These are phyloP conservation scores for Argyresthia goedartella DNA, from an alignment of 2,888 invertebrate species.

Conservation along the genomic window DNA sequence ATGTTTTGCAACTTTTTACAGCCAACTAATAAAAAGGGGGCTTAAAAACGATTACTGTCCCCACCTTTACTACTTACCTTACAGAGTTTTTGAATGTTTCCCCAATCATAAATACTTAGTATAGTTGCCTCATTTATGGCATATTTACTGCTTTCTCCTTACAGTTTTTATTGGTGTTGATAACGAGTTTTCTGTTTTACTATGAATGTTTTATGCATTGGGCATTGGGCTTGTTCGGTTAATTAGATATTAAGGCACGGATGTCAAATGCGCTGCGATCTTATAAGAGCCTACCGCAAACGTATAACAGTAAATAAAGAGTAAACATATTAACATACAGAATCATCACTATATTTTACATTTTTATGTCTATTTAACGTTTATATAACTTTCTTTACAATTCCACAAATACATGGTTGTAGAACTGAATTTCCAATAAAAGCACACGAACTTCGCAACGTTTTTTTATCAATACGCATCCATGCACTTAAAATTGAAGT, in stretches of 20 bases:
- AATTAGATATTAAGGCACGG: neutral
- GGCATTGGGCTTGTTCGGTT: neutral
- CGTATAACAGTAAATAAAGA: too few relatives aligned
- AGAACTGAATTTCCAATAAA: too few relatives aligned
- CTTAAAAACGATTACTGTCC: neutral
- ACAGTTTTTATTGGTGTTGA: conserved; percentile 35
- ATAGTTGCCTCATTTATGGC: conserved; percentile 2
- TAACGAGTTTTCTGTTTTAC: conserved; percentile 45
- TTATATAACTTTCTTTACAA: too few relatives aligned
- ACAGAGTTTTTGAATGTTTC: neutral
- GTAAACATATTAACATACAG: too few relatives aligned
- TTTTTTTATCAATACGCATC: too few relatives aligned
- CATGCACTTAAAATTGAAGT: too few relatives aligned
- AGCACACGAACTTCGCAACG: too few relatives aligned
- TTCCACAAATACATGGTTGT: too few relatives aligned
- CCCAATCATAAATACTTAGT: neutral
- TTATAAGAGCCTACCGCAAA: too few relatives aligned
- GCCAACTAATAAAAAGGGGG: neutral
- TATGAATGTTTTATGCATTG: conserved; percentile 32
- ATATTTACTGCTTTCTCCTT: conserved; percentile 1
- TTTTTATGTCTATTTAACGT: too few relatives aligned
- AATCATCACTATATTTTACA: too few relatives aligned
- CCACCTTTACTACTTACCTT: neutral
- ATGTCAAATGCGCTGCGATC: too few relatives aligned
- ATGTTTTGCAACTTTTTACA: neutral